phyloP scores from a whole-genome alignment of 2,113 vertebrate genomes.

The Leptobrachium leishanense region DNA sequence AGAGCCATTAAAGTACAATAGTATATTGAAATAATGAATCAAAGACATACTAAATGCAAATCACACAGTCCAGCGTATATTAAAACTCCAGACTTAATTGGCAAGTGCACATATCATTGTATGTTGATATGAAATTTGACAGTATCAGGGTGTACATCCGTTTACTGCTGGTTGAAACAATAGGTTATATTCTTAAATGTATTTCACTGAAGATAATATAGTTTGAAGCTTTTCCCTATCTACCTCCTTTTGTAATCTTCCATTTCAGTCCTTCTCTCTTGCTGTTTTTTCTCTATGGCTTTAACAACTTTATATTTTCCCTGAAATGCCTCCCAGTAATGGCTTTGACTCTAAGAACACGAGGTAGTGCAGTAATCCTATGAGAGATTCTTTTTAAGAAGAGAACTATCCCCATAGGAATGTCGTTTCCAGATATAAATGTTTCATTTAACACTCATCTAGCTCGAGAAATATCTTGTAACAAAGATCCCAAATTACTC shows the following conservation, averaged over 20 bases:
- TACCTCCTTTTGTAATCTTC: constrained; percentile 19
- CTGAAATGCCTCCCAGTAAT: constrained; percentile 62
- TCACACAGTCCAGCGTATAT: background rate
- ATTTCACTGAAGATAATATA: constrained; percentile 50
- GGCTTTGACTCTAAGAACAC: constrained; percentile 53
- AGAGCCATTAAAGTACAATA: constrained; percentile 13
- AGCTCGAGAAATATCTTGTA: constrained; percentile 49
- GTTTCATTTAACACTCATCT: constrained; percentile 62
- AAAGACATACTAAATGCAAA: background rate
- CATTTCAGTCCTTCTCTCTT: constrained; percentile 45
- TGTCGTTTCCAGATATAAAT: constrained; percentile 62
- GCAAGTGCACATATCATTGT: background rate
- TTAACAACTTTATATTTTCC: constrained; percentile 52
- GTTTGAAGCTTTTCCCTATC: constrained; percentile 34
- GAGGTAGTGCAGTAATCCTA: constrained; percentile 54
- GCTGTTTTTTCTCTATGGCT: constrained; percentile 32
- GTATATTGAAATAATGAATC: background rate
- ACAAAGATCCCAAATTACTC: constrained; percentile 58
- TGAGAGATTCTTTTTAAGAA: constrained; percentile 60
- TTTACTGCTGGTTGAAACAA: background rate
- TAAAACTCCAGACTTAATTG: constrained; percentile 10
- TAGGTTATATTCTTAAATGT: constrained; percentile 10
- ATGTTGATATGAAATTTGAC: background rate
- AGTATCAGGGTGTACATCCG: background rate
- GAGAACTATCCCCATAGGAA: constrained; percentile 56